Evolutionary conservation across 1,140 invertebrate species (phyloP).

Genomic region (Halictus rubicundus): DNA sequence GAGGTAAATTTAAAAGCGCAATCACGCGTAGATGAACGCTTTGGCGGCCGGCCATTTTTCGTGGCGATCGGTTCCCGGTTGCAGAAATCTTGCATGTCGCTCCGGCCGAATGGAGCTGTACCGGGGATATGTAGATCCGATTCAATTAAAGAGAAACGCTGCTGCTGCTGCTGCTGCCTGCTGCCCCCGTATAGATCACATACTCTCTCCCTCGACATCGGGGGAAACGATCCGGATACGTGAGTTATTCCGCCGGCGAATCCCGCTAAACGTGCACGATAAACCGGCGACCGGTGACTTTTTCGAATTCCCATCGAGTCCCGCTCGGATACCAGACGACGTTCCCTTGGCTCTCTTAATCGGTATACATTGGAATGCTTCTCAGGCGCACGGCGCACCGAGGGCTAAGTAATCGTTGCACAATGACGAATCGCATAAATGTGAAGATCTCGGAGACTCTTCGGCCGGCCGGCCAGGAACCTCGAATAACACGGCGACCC

Average conservation of each 20-base stretch:
- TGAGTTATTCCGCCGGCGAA: conserved; percentile 46
- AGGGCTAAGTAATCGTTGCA: conserved; percentile 45
- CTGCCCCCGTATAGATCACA: conserved; percentile 13
- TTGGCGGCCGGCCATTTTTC: conserved; percentile 44
- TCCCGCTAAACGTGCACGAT: conserved; percentile 46
- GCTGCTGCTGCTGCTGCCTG: no score
- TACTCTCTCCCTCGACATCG: not conserved
- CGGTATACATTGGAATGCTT: conserved; percentile 44
- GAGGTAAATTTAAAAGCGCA: conserved; percentile 41
- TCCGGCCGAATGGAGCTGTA: conserved; percentile 41
- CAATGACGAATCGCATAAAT: conserved; percentile 48
- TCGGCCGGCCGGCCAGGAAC: not conserved
- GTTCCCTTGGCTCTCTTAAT: conserved; percentile 45
- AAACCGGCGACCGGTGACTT: conserved; percentile 42
- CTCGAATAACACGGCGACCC: not conserved
- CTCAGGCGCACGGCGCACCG: conserved; percentile 8
- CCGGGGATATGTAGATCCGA: conserved; percentile 46
- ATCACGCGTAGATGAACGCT: conserved; percentile 43
- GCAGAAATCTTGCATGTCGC: conserved; percentile 20
- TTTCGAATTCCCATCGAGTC: conserved; percentile 52
- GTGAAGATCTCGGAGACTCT: conserved; percentile 7
- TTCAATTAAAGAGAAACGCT: conserved; percentile 49
- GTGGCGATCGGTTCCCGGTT: conserved; percentile 20
- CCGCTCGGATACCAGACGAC: conserved; percentile 44
- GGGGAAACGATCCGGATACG: conserved; percentile 28